Conservation (phyloP, 2,888 invertebrate species). For the Iphiclides podalirius region DNA sequence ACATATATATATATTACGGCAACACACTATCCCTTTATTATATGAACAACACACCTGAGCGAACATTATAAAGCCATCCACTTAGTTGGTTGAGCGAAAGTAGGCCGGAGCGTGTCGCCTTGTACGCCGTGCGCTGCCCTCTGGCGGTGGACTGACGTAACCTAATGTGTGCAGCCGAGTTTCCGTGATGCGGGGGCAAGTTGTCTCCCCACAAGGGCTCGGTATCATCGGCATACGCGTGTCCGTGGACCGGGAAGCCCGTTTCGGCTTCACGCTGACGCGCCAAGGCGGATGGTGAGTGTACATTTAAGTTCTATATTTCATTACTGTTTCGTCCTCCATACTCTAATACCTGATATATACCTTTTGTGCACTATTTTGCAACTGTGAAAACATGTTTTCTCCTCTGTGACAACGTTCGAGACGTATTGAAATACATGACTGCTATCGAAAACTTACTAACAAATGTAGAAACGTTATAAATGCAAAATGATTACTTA, state of each 20-base stretch:
- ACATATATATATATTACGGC: too few species aligned
- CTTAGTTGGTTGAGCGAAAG: slow-evolving; percentile 9
- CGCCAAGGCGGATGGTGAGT: slow-evolving; percentile 97
- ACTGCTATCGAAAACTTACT: too few species aligned
- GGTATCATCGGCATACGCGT: slow-evolving; percentile 98
- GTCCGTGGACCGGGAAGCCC: slow-evolving; percentile 94
- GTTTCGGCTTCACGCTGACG: slow-evolving; percentile 97
- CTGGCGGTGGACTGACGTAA: slow-evolving; percentile 51
- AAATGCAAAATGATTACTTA: too few species aligned
- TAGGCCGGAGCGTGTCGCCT: slow-evolving; percentile 48
- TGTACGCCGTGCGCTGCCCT: slow-evolving; percentile 42
- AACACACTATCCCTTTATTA: not conserved
- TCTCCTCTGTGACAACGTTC: too few species aligned
- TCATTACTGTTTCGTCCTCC: too few species aligned
- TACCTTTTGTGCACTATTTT: too few species aligned
- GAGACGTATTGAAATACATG: too few species aligned
- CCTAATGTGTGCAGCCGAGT: slow-evolving; percentile 91
- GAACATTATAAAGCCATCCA: slow-evolving; percentile 2
- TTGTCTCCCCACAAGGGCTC: slow-evolving; percentile 95
- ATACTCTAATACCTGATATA: too few species aligned
- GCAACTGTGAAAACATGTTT: too few species aligned
- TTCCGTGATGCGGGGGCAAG: slow-evolving; percentile 98
- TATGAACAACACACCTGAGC: not conserved
- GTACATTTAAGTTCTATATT: slow-evolving; percentile 12
- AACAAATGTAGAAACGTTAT: too few species aligned